Evolutionary conservation across 35 echinoderm and acorn worm genomes (phyloP), one percentile per base, ranked within the genome.

Genomic region (Ophiothrix spiculata): DNA sequence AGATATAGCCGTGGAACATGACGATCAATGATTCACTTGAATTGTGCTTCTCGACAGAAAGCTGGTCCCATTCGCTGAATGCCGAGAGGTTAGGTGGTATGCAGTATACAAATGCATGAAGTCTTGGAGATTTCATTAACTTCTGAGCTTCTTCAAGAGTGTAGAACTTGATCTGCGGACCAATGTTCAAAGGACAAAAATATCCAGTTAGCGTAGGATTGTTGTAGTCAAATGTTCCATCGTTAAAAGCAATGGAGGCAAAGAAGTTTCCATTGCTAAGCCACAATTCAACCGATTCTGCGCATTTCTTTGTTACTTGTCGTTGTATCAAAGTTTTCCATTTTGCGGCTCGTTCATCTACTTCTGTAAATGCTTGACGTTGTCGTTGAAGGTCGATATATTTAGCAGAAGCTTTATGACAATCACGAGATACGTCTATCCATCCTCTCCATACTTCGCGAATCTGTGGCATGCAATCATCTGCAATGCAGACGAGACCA

Each of bases 171-270:
- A 69, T 12, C 15, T 49, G 8, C 39, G 2, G 33, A 8, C 32
- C 37, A 36, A 14, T 63, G n/a, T n/a, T n/a, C n/a, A n/a, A n/a
- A n/a, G n/a, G n/a, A n/a, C n/a, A n/a, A n/a, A n/a, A n/a, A 1
- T 36, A n/a, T 64, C 88, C 88, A 13, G 88, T 90, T 8, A 90
- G 25, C 29, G 88, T 90, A 29, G 45, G 81, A 35, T 90, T 90
- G 49, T 90, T 35, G 60, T 77, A 90, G 10, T 39, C 31, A 13
- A 90, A 23, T 17, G 36, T 42, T 13, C 15, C 32, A 34, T 33
- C 15, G 1, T 75, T 75, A 37, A 10, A 10, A 3, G 34, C 31
- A 19, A 19, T 21, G 21, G 74, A 39, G 32, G 79, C 23, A 31
- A 73, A 60, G 34, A 88, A 37, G 23, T 45, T 42, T 15, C 75